A percentile compares a stretch with the other conserved stretches of the same genome.
phyloP scores from a whole-genome alignment of 2,797 vertebrate species.

The Zalophus californianus region DNA sequence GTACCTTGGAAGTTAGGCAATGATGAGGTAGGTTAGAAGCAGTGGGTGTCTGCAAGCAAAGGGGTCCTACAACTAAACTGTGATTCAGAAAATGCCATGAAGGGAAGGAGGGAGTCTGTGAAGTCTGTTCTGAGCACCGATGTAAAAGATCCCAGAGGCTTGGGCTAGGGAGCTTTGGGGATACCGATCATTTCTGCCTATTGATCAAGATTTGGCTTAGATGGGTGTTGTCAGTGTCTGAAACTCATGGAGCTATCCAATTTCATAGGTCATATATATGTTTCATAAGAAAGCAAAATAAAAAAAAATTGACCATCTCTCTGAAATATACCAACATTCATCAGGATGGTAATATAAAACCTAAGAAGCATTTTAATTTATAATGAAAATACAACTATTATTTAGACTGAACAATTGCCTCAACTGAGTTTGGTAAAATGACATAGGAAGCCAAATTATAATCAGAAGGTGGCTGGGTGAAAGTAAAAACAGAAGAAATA shows the following conservation, averaged over 20 bases:
- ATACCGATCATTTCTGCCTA: neutral
- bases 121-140: neutral
- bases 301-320: neutral
- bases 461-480: neutral
- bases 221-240: neutral
- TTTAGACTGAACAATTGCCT: neutral
- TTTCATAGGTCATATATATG: neutral
- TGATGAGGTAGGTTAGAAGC: neutral
- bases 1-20: neutral
- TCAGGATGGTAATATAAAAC: neutral
- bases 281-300: neutral
- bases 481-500: neutral
- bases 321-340: neutral
- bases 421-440: neutral
- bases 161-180: fast-evolving
- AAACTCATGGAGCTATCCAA: neutral
- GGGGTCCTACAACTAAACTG: neutral
- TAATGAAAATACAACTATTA: neutral
- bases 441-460: neutral
- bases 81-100: neutral
- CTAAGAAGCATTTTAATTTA: neutral
- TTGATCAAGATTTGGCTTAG: neutral
- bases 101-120: neutral
- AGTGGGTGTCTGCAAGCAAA: neutral
- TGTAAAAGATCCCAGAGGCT: neutral